Conservation (phyloP, 2,113 vertebrate genomes). For the Chiloscyllium plagiosum region DNA sequence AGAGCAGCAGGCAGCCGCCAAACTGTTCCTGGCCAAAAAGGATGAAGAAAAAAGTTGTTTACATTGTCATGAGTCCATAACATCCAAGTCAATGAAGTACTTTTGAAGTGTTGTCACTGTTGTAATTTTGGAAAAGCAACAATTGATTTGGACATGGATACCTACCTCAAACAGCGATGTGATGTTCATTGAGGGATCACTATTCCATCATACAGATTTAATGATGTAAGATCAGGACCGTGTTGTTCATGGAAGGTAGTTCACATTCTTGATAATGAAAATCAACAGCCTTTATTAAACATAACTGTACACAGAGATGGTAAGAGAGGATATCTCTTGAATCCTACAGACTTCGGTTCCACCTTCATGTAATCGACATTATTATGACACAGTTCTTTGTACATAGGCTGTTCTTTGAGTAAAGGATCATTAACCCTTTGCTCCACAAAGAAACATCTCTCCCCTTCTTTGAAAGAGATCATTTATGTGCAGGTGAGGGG, state of each 20-base stretch:
- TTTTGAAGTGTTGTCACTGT: background rate
- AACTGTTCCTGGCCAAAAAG: background rate
- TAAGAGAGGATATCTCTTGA: too few relatives aligned
- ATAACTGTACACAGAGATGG: too few relatives aligned
- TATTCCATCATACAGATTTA: background rate
- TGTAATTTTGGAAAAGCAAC: background rate
- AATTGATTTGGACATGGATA: background rate
- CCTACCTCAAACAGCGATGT: background rate
- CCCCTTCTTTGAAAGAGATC: background rate
- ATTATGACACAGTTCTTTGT: too few relatives aligned
- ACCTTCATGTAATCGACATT: too few relatives aligned
- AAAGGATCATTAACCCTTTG: too few relatives aligned
- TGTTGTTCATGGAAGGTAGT: too few relatives aligned
- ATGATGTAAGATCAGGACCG: too few relatives aligned
- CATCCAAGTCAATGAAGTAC: background rate
- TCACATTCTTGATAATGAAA: too few relatives aligned
- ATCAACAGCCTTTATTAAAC: too few relatives aligned
- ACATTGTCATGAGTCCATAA: background rate
- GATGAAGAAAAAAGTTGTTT: background rate
- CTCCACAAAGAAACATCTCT: too few relatives aligned
- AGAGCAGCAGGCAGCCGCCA: background rate
- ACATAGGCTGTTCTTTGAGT: too few relatives aligned
- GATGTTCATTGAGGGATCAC: background rate
- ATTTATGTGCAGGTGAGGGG: background rate
- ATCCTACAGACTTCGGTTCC: too few relatives aligned